Evolutionary conservation across 2,113 vertebrate species (phyloP), one percentile per base, ranked within the genome.

Genomic region (Verasper variegatus): DNA sequence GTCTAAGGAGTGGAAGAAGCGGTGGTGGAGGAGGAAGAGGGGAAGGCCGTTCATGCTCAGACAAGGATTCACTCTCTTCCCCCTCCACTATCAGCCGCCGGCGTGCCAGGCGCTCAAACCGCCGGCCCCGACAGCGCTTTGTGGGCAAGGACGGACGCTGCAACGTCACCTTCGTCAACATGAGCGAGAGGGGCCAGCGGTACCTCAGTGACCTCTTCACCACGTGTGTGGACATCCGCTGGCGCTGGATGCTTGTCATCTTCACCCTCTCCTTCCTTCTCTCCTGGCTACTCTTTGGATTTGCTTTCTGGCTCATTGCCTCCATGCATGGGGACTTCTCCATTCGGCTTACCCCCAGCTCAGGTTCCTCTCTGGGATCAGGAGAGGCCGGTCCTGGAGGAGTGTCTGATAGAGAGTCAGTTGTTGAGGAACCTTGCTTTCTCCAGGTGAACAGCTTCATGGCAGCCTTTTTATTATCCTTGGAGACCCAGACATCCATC

Each of bases 401-500:
- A 74, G 86, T 62, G 86, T 37, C 87, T 47, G 73, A 85, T 76
- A 76, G 81, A 83, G 89, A 90, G 23, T 85, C 87, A 23, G 78
- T 67, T 42, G 77, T 57, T 13, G 88, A 83, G 79, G 93, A 95
- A 49, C 93, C 94, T 21, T 97, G 97, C 89, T 97, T 97, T 90
- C 92, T 95, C 1, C 95, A 97, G 71, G 96, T 97, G 75, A 95
- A 95, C 89, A 96, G 95, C 91, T 97, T 97, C 90, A 94, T 96
- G 95, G 96, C 96, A 0, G 97, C 97, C 87, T 97, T 97, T 92
- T 93, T 97, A 54, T 95, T 97, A 83, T 97, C 97, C 40, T 91
- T 97, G 87, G 97, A 97, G 94, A 97, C 96, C 3, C 97, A 97
- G 93, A 97, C 97, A 12, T 97, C 96, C 84, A 97, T 97, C 56